phyloP scores from a whole-genome alignment of 2,888 invertebrate genomes.

The Thera britannica region DNA sequence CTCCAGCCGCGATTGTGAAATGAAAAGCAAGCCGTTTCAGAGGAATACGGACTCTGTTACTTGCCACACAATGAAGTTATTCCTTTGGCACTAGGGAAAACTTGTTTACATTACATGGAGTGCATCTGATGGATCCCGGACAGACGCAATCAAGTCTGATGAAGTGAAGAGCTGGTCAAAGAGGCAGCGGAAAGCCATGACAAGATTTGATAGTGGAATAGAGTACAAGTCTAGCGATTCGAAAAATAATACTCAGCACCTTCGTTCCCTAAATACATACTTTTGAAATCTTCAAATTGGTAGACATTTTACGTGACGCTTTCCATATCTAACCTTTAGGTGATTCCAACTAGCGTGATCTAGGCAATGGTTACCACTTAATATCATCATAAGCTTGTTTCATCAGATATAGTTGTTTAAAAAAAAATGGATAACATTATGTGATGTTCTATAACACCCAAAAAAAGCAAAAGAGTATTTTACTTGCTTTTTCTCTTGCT shows the following conservation, averaged over 20 bases:
- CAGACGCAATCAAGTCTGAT: constrained; percentile 54
- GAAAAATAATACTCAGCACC: background rate
- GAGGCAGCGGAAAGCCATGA: constrained; percentile 28
- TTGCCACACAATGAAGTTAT: constrained; percentile 56
- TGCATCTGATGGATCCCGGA: constrained; percentile 65
- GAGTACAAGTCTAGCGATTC: background rate
- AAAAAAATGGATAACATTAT: too few relatives aligned
- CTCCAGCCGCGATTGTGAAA: constrained; percentile 43
- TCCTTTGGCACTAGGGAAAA: constrained; percentile 67
- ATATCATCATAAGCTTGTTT: too few relatives aligned
- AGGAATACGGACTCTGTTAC: constrained; percentile 63
- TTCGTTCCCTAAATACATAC: background rate
- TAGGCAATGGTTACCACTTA: too few relatives aligned
- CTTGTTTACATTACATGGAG: constrained; percentile 68
- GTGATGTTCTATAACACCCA: too few relatives aligned
- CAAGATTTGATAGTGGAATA: background rate
- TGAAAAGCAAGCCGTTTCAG: constrained; percentile 46
- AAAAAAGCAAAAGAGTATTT: too few relatives aligned
- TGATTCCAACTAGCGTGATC: too few relatives aligned
- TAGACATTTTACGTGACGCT: too few relatives aligned
- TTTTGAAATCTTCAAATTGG: too few relatives aligned
- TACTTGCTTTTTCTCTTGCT: too few relatives aligned
- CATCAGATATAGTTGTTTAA: too few relatives aligned
- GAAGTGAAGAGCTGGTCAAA: constrained; percentile 30
- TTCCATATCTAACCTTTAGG: too few relatives aligned